Conservation (phyloP, 1,140 invertebrate species). For the Dysdera silvatica region DNA sequence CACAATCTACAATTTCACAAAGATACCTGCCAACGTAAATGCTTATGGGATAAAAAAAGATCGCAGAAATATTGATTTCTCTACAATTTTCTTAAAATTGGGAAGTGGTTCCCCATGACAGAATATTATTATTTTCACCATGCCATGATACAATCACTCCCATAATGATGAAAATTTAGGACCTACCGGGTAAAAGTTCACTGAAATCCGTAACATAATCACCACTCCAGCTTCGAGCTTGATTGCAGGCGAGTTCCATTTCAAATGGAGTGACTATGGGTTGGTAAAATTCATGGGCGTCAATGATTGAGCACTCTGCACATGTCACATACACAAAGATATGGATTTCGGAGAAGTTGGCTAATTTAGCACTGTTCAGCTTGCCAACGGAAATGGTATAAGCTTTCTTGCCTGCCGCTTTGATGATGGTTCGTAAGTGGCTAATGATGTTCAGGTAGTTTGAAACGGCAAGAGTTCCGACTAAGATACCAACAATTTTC, state of each 20-base stretch:
- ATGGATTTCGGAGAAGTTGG: constrained; percentile 88
- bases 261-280: constrained; percentile 88
- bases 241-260: constrained; percentile 75
- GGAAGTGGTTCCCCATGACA: too few species aligned
- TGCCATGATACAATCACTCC: too few species aligned
- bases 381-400: constrained; percentile 89
- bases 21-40: too few species aligned
- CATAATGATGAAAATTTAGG: too few species aligned
- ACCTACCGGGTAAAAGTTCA: constrained; percentile 57
- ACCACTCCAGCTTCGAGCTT: constrained; percentile 50
- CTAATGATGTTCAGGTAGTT: constrained; percentile 70
- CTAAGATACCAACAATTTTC: constrained; percentile 71
- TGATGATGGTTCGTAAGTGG: constrained; percentile 62
- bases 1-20: too few species aligned
- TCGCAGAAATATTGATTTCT: too few species aligned
- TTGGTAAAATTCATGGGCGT: constrained; percentile 75
- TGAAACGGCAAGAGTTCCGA: constrained; percentile 74
- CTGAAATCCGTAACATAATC: constrained; percentile 69
- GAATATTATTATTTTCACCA: too few species aligned
- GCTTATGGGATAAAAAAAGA: too few species aligned
- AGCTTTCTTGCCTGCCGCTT: constrained; percentile 66
- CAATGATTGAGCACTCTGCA: constrained; percentile 71
- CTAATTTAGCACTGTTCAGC: constrained; percentile 82
- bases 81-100: too few species aligned
- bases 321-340: constrained; percentile 84